These are phyloP conservation scores for Urosaurus nigricauda DNA, from an alignment of 2,797 vertebrate genomes.

Conservation along the genomic window DNA sequence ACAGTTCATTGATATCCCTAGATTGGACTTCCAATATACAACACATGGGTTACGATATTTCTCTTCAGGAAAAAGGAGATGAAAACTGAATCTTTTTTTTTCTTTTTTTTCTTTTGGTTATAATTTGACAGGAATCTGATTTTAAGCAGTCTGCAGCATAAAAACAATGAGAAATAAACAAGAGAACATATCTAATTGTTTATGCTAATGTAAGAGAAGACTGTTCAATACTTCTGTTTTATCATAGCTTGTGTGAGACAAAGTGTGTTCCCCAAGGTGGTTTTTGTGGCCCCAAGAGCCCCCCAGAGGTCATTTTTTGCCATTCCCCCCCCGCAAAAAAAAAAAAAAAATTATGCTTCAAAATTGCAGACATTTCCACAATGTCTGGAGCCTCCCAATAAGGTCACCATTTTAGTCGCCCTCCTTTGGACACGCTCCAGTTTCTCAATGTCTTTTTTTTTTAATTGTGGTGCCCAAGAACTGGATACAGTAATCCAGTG, in stretches of 20 bases:
- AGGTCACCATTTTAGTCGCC: too few species aligned
- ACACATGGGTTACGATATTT: constrained; percentile 59
- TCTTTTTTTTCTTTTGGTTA: background rate
- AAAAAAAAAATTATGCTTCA: too few species aligned
- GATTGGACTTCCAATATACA: constrained; percentile 33
- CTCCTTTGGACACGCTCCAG: too few species aligned
- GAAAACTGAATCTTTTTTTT: constrained; percentile 57
- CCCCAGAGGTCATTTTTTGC: too few species aligned
- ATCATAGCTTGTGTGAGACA: background rate
- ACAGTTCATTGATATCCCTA: constrained; percentile 65
- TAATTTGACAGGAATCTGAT: constrained; percentile 47
- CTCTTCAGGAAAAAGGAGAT: constrained; percentile 40
- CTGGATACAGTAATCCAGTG: too few species aligned
- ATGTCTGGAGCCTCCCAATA: too few species aligned
- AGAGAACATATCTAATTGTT: background rate
- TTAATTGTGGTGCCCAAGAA: too few species aligned
- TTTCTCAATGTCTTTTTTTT: too few species aligned
- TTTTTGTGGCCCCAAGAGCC: too few species aligned
- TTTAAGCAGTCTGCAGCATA: accelerated
- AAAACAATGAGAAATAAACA: constrained; percentile 9
- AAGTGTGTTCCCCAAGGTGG: background rate
- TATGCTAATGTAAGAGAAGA: background rate
- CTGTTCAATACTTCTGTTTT: background rate
- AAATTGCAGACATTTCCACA: too few species aligned
- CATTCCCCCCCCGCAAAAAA: too few species aligned